Conservation (phyloP, 2,797 vertebrate genomes). For the Mionectes olivaceus region DNA sequence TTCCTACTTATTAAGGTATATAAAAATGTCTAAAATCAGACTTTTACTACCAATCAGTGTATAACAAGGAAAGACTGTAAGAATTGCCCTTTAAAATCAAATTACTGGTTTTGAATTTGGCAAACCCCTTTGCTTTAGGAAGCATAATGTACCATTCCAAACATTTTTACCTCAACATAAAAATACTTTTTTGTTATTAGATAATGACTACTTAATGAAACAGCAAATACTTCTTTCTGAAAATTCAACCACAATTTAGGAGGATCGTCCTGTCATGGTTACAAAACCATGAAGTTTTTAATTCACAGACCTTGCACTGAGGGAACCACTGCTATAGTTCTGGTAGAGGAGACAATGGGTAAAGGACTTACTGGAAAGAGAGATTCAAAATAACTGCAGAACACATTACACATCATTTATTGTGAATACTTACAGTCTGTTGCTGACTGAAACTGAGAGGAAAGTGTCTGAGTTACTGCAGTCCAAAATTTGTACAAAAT, state of each 20-base stretch:
- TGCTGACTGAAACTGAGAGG: conserved; percentile 88
- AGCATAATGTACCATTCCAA: background rate
- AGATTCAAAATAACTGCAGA: background rate
- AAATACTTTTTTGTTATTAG: background rate
- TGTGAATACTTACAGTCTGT: conserved; percentile 86
- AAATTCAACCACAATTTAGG: background rate
- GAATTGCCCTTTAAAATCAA: background rate
- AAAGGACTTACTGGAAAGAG: background rate
- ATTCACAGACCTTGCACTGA: background rate
- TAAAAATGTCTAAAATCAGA: background rate
- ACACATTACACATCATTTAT: background rate
- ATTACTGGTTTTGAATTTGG: background rate
- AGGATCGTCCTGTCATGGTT: background rate
- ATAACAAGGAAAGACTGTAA: background rate
- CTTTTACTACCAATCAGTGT: background rate
- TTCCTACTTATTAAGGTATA: background rate
- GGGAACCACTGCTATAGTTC: background rate
- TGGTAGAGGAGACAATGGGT: background rate
- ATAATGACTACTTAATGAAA: background rate
- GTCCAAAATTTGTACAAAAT: conserved; percentile 94
- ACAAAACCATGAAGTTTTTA: background rate
- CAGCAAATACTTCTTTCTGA: background rate
- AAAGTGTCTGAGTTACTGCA: conserved; percentile 88
- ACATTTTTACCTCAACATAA: background rate
- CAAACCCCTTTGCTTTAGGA: background rate